Base-by-base conservation (phyloP, 2,888 invertebrate genomes). In the Ligdia adustata region DNA sequence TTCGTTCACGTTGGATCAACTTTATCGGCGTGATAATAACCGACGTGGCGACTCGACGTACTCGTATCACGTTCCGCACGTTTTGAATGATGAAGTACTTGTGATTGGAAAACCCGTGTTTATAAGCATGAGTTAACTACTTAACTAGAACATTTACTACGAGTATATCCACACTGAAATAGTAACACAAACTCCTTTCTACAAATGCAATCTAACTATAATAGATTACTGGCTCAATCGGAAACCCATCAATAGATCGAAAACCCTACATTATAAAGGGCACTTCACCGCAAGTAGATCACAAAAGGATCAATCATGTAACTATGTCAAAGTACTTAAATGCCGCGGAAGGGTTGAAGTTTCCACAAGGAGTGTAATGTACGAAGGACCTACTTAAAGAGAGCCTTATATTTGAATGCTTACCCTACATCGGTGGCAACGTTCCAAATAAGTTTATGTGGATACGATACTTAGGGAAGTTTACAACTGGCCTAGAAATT, bases 371-470 rank as follows among this genome's bases (percentile, higher is more conserved):
- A 49, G 44, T 45, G 42, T 44, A 50, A 48, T 16, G 52, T 40
- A 46, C 56, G 35, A 15, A 13, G 31, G 45, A 41, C 38, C 53
- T 39, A 49, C 32, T 48, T 54, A 33, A n/a, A 9, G n/a, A 9
- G 33, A 34, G 39, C 44, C 16, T 15, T 9, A 22, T 28, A 54
- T 54, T 47, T 50, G 38, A 56, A 52, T 44, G 40, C 7, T 20
- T 50, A 34, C 13, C 50, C 56, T 50, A 31, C 34, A 54, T 56
- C 46, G 41, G 31, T 45, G 46, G 33, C 41, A 44, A 38, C 31
- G 34, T 31, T 12, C 35, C 39, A 4, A 22, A 35, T 37, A 2
- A 14, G 9, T 26, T 26, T 11, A 33, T 33, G 13, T 9, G 4
- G 5, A 24, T 22, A 11, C 31, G 9, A 11, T 34, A 13, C 13